phyloP scores from a whole-genome alignment of 2,113 vertebrate genomes.

The Gavialis gangeticus region DNA sequence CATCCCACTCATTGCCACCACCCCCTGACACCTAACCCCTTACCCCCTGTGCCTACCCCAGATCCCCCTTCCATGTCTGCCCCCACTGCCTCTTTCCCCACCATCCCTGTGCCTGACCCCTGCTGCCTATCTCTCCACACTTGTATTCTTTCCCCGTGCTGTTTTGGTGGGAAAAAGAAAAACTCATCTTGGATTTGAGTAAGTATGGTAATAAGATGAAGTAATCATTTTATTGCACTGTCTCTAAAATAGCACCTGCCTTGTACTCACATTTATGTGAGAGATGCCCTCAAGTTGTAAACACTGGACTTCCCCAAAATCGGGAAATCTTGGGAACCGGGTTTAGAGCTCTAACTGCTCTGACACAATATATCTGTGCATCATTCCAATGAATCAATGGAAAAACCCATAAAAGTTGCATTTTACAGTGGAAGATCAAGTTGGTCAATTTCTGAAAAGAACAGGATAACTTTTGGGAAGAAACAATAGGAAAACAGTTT shows the following conservation, averaged over 20 bases:
- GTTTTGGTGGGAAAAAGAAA: no score
- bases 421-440: fast-evolving
- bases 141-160: no score
- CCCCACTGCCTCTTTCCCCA: no score
- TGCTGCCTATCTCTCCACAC: no score
- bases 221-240: not conserved
- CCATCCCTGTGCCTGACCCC: no score
- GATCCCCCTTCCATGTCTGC: no score
- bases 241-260: not conserved
- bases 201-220: not conserved
- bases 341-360: not conserved
- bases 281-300: not conserved
- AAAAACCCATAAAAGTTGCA: not conserved
- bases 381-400: not conserved
- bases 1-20: no score
- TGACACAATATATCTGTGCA: no score
- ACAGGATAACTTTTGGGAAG: not conserved
- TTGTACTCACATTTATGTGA: not conserved
- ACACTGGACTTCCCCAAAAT: not conserved
- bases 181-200: no score
- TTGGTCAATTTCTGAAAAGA: not conserved
- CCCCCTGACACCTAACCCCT: no score
- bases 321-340: not conserved
- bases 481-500: not conserved
- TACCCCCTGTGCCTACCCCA: no score